These are phyloP conservation scores for Atta colombica DNA, from an alignment of 1,140 invertebrate species.

Conservation along the genomic window DNA sequence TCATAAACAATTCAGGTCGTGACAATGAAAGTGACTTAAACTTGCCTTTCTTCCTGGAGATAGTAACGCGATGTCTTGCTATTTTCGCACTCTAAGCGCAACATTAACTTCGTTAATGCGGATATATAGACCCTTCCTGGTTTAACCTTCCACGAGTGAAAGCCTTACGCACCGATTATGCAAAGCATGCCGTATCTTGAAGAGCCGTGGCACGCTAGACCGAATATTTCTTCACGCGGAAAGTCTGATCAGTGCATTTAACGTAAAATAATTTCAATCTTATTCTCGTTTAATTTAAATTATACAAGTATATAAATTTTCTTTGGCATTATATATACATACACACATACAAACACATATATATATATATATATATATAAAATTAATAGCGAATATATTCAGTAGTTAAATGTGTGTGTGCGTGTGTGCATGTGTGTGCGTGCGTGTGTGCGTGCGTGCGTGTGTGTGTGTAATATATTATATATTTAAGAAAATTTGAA, in stretches of 20 bases:
- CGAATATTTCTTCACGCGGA: constrained; percentile 42
- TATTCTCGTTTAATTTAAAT: constrained; percentile 32
- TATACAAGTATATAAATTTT: not conserved
- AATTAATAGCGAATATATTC: not conserved
- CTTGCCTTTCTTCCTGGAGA: constrained; percentile 55
- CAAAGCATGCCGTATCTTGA: constrained; percentile 47
- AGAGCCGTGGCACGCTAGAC: constrained; percentile 25
- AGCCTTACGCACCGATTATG: constrained; percentile 53
- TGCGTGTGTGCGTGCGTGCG: too few species aligned
- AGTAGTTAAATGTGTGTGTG: too few species aligned
- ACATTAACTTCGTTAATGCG: constrained; percentile 68
- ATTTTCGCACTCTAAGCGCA: constrained; percentile 55
- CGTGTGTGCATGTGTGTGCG: too few species aligned
- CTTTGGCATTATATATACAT: not conserved
- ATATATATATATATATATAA: not conserved
- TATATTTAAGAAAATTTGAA: not conserved
- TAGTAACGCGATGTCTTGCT: constrained; percentile 34
- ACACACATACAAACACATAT: too few species aligned
- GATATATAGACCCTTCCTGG: constrained; percentile 27
- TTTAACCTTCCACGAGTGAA: constrained; percentile 46
- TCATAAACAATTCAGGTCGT: constrained; percentile 30
- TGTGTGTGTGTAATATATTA: too few species aligned
- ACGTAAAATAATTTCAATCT: constrained; percentile 24
- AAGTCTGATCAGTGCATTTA: not conserved
- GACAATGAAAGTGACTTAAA: constrained; percentile 60